Conservation (phyloP, 1,140 invertebrate genomes). For the Drosophila erecta region DNA sequence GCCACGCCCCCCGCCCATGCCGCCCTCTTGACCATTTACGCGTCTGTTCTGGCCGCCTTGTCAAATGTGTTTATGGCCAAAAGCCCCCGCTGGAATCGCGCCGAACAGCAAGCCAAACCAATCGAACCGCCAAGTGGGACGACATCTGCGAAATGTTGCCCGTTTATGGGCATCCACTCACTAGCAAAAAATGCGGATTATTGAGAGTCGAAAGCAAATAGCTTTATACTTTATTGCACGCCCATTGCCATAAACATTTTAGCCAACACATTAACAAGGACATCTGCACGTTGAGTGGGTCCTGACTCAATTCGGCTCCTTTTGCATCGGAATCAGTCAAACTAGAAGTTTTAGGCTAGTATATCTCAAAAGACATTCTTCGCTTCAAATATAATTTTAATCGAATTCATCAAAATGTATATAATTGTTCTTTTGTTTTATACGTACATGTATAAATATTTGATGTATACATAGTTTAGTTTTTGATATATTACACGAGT, state of each 20-base stretch:
- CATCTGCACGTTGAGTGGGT: constrained; percentile 2
- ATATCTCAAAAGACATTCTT: too few relatives aligned
- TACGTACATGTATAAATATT: constrained; percentile 43
- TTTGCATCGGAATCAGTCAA: too few relatives aligned
- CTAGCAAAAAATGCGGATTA: not conserved
- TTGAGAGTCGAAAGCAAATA: constrained; percentile 20
- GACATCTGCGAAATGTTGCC: constrained; percentile 34
- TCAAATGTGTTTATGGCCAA: constrained; percentile 66
- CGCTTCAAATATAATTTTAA: constrained; percentile 62
- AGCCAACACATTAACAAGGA: not conserved
- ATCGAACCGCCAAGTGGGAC: constrained; percentile 9
- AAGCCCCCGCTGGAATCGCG: not conserved
- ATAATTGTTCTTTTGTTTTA: constrained; percentile 58
- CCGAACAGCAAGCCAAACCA: constrained; percentile 17
- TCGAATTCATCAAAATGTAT: constrained; percentile 66
- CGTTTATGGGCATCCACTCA: constrained; percentile 3
- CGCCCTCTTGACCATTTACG: constrained; percentile 52
- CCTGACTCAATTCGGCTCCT: not conserved
- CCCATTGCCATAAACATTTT: constrained; percentile 30
- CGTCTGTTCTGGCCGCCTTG: constrained; percentile 42
- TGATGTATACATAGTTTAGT: constrained; percentile 36
- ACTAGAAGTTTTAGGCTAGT: too few relatives aligned
- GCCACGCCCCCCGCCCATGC: not conserved
- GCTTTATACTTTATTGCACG: constrained; percentile 21
- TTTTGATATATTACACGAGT: constrained; percentile 44